A percentile compares a stretch with the other conserved stretches of the same genome.
Evolutionary conservation across 1,140 invertebrate species (phyloP).

Genomic region (Sogatella furcifera): DNA sequence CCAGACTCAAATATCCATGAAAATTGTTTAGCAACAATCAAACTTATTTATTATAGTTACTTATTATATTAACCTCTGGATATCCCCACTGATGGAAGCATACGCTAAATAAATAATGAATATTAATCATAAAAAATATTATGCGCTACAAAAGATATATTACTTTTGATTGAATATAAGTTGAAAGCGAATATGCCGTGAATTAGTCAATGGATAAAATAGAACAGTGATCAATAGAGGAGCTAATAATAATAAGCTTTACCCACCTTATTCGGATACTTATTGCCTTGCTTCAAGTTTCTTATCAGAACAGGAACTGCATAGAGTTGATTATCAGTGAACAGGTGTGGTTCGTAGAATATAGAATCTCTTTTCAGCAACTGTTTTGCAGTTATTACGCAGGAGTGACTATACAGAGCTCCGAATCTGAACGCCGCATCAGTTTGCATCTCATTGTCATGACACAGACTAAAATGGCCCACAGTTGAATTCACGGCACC

Average conservation of each 20-base stretch:
- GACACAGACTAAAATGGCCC: conserved; percentile 36
- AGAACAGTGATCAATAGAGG: too few species aligned
- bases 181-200: too few species aligned
- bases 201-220: too few species aligned
- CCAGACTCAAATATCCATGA: too few species aligned
- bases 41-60: too few species aligned
- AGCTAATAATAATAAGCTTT: not conserved
- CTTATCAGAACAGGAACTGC: conserved; percentile 44
- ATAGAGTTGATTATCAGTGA: conserved; percentile 38
- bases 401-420: conserved; percentile 39
- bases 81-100: too few species aligned
- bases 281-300: conserved; percentile 26
- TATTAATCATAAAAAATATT: too few species aligned
- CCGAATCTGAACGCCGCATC: conserved; percentile 45
- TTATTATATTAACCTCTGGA: too few species aligned
- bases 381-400: conserved; percentile 39
- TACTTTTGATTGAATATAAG: too few species aligned
- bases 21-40: too few species aligned
- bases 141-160: too few species aligned
- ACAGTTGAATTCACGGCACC: conserved; percentile 30
- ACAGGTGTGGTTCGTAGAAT: conserved; percentile 31
- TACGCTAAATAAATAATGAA: too few species aligned
- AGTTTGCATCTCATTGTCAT: conserved; percentile 34
- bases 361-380: conserved; percentile 35
- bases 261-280: conserved; percentile 23